Evolutionary conservation across 2,113 vertebrate species (phyloP), one percentile per base, ranked within the genome.

Genomic region (Excalfactoria chinensis): DNA sequence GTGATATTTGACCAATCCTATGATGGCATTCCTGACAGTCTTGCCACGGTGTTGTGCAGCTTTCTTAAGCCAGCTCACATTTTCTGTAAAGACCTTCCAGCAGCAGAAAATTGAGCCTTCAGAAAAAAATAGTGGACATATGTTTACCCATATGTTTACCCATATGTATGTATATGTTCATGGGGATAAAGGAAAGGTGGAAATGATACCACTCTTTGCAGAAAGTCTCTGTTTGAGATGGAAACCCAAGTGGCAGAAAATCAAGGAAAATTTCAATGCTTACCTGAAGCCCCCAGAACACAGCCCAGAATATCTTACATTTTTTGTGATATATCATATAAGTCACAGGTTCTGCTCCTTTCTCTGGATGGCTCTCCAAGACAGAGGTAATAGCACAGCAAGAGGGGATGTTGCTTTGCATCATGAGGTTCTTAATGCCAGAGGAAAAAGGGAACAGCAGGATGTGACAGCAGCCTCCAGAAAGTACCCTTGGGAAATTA

Each of bases 331-430:
- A 6, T 26, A 48, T 58, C 49, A 44, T 0, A 3, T 13, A 62
- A 66, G 17, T 59, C 62, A 23, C 22, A 58, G 46, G 25, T 55
- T 86, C 7, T 70, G 14, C 12, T 83, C 21, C 28, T 34, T 4
- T 3, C 76, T 18, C 68, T 73, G 41, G 41, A 18, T 1, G 1
- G 22, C 40, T 89, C n/a, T 34, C 48, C 0, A 0, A 46, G 74
- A 43, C 0, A 2, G 48, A 6, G 46, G n/a, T 0, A 0, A 53
- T 1, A 34, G 37, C 1, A 0, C 37, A 86, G 88, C 58, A 68
- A 30, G 55, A 49, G 37, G 19, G 12, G 30, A 70, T 55, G 41
- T 23, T 88, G 49, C 63, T 88, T 20, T 58, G n/a, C 63, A 35
- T 43, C 34, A 56, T 40, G 30, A 73, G 15, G 58, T 69, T n/a